Base-by-base conservation (phyloP, 2,113 vertebrate genomes). In the Danionella cerebrum region DNA sequence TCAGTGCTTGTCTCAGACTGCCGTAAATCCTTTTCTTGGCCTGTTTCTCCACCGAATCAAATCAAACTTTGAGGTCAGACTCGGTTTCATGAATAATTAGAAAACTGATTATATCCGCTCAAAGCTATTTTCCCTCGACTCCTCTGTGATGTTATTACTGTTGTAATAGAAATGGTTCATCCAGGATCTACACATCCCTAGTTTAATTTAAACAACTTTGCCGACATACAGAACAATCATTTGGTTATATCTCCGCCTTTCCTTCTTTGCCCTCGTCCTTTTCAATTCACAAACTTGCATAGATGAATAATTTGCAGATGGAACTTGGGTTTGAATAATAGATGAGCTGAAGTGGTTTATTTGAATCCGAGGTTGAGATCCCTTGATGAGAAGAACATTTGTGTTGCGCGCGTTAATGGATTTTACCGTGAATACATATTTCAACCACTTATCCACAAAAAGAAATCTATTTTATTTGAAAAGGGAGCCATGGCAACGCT, bases 331-430 rank as follows among this genome's bases (percentile, higher is more conserved):
- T 55, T 63, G 58, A 68, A 67, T 67, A 47, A 22, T 39, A 72
- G 51, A 41, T 72, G 52, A 68, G 39, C 57, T 55, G 39, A 68
- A 63, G 48, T 63, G 55, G 55, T 35, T 45, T 52, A 53, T 68
- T 63, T 54, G 39, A 63, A 59, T 59, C 57, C 42, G 48, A 59
- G 47, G 55, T 62, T 50, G 48, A 59, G 39, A 50, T 67, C 64
- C 64, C 64, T 72, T 33, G 16, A 36, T 25, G 45, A 21, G 36
- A 67, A 45, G 36, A 38, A 21, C 11, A 31, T 67, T 60, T 39
- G 47, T 45, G 13, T 29, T 53, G 55, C 38, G 3, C 41, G 41
- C 50, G 38, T 50, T 72, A 72, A 67, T 62, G 55, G 45, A 47
- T 68, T 68, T 42, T 48, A 55, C 50, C 39, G 31, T 44, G 31